A percentile compares a stretch with the other conserved stretches of the same genome.
phyloP scores from a whole-genome alignment of 2,888 invertebrate genomes.

The Drosophila hamatofila region DNA sequence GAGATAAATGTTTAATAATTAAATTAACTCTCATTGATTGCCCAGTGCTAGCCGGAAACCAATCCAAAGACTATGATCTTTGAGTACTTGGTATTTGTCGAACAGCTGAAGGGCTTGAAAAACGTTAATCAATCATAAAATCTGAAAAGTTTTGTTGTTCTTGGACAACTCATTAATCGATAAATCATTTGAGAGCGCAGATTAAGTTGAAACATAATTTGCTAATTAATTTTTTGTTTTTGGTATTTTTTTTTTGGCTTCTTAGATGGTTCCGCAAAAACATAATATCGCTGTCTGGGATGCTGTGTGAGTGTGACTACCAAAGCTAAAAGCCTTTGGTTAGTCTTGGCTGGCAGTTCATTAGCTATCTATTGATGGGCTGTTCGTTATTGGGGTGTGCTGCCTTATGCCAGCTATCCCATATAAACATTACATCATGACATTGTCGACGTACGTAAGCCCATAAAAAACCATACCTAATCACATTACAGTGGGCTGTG shows the following conservation, averaged over 20 bases:
- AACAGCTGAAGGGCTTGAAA: neutral
- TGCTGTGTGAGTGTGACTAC: neutral
- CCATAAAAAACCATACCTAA: conserved; percentile 56
- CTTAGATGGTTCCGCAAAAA: conserved; percentile 5
- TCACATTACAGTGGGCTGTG: conserved; percentile 48
- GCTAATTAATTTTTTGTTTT: conserved; percentile 10
- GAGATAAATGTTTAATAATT: neutral
- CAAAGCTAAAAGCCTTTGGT: conserved; percentile 13
- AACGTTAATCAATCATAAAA: conserved; percentile 15
- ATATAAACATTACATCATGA: conserved; percentile 55
- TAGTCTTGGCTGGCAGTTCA: conserved; percentile 23
- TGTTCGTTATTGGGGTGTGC: conserved; percentile 41
- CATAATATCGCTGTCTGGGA: neutral
- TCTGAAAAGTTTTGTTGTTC: neutral
- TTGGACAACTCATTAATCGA: conserved; percentile 1
- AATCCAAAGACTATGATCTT: neutral
- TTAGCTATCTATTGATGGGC: conserved; percentile 54
- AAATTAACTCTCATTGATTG: neutral
- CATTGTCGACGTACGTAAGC: conserved; percentile 39
- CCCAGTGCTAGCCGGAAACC: neutral
- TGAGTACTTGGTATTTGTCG: neutral
- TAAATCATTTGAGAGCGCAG: conserved; percentile 6
- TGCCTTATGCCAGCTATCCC: conserved; percentile 42
- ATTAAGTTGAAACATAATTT: conserved; percentile 17
- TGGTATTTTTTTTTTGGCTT: neutral